Base-by-base conservation (phyloP, 2,888 invertebrate genomes). In the Frankliniella fusca region DNA sequence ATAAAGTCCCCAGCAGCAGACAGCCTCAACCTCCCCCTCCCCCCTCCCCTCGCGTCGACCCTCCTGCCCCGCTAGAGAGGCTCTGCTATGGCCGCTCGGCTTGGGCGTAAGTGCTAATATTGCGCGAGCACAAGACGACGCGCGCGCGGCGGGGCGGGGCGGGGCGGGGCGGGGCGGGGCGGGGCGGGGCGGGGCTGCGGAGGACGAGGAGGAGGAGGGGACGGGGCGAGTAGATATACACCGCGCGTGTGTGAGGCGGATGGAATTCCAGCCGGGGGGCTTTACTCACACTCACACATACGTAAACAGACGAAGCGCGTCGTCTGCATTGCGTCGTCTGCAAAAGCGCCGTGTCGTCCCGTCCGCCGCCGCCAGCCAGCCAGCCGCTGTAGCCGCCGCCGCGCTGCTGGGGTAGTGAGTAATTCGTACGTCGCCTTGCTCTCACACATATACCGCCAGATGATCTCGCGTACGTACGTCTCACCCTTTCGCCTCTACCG, bases 71-170 rank as follows among this genome's bases (percentile, higher is more conserved):
- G n/a, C 20, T 23, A 65, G 65, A 12, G 70, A 76, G 54, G 70
- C 70, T 76, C 70, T 76, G 70, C 23, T 61, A 61, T 18, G 61
- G 61, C 61, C 61, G 61, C 70, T 27, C 12, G 70, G 70, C 38
- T 38, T 5, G 70, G 70, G 70, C 70, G 27, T 76, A 76, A 76
- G 70, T 76, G 70, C 70, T 76, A 76, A 76, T 76, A 76, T 76
- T 76, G 70, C 70, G 38, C 38, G 27, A 76, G 70, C 70, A 23
- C 70, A 76, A 76, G 70, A 76, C 23, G 70, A 38, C 38, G 70
- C 23, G 23, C 23, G 70, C 70, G 23, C 11, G 70, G n/a, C n/a
- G 70, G 70, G 70, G 70, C 27, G 23, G 23, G 70, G 70, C 70
- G 70, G 54, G 20, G 54, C 54, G 54, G 54, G 54, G 54, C 15